Percentiles rank a stretch among this genome's conserved stretches.
Conservation (phyloP, 2,797 vertebrate genomes). For the Alauda arvensis region DNA sequence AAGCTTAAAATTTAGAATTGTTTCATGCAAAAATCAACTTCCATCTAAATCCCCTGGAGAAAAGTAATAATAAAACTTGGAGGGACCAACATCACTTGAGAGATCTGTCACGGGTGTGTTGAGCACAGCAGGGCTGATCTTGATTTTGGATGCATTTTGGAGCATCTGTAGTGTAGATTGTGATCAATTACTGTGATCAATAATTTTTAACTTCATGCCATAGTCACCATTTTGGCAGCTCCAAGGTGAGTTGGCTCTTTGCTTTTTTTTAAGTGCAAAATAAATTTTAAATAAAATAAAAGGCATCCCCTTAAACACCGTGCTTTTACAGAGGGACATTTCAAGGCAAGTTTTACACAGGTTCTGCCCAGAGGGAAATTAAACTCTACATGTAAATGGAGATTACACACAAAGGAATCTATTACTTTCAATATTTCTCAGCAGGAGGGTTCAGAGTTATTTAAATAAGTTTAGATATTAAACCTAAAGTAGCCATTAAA, state of each 20-base stretch:
- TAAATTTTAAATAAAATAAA: slow-evolving; percentile 77
- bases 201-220: not conserved
- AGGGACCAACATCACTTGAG: not conserved
- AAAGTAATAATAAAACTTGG: not conserved
- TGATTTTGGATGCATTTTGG: not conserved
- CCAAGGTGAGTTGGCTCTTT: slow-evolving; percentile 7
- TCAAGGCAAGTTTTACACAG: slow-evolving; percentile 77
- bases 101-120: not conserved
- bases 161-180: not conserved
- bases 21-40: not conserved
- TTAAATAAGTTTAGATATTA: slow-evolving; percentile 85
- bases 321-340: slow-evolving; percentile 73
- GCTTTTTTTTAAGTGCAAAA: slow-evolving; percentile 52
- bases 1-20: not conserved
- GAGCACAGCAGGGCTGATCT: not conserved
- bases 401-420: slow-evolving; percentile 80
- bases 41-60: not conserved
- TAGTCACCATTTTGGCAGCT: not conserved
- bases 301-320: slow-evolving; percentile 67
- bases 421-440: slow-evolving; percentile 83
- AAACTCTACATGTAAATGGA: slow-evolving; percentile 81
- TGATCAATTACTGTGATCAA: not conserved
- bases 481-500: slow-evolving; percentile 82
- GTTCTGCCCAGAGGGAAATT: slow-evolving; percentile 81
- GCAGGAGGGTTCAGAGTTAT: slow-evolving; percentile 80